Conservation (phyloP, 2,797 vertebrate species). For the Muraenolepis orangiensis region DNA sequence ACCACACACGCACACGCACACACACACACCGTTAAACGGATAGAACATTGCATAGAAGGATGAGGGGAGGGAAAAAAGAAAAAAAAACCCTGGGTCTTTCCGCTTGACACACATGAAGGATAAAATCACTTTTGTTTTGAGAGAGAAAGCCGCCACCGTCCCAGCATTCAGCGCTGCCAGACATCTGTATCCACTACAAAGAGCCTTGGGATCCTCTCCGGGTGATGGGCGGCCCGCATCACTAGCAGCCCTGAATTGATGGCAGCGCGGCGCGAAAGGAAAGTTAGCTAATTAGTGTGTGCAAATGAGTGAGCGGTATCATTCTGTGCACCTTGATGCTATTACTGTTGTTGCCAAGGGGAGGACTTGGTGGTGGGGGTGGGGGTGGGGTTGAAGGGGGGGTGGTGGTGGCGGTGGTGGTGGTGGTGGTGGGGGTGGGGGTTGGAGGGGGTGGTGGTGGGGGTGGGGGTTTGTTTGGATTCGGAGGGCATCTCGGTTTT, state of each 20-base stretch:
- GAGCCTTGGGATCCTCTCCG: background rate
- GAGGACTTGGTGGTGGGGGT: conserved; percentile 3
- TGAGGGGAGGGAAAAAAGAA: conserved; percentile 15
- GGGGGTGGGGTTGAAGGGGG: too few species aligned
- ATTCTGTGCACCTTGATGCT: conserved; percentile 55
- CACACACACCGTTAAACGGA: conserved; percentile 13
- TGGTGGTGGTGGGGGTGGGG: background rate
- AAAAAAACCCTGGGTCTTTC: conserved; percentile 19
- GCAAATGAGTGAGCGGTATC: conserved; percentile 61
- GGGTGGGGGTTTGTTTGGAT: too few species aligned
- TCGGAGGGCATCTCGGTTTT: conserved; percentile 22
- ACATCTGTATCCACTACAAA: background rate
- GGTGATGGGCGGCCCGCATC: conserved; percentile 47
- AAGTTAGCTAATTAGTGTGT: conserved; percentile 62
- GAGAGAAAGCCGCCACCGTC: conserved; percentile 9
- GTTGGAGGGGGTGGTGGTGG: background rate
- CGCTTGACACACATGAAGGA: conserved; percentile 16
- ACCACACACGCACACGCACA: background rate
- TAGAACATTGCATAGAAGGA: background rate
- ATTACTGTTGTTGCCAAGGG: conserved; percentile 36
- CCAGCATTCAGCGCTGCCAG: conserved; percentile 18
- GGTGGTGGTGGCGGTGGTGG: background rate
- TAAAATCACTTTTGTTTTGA: conserved; percentile 7
- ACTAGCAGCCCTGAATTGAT: conserved; percentile 56
- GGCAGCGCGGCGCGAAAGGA: conserved; percentile 45